These are phyloP conservation scores for Rattus norvegicus DNA, from an alignment of 2,113 vertebrate species.

Conservation along the genomic window GRCr8 NC_086021.1:146878001-146878500, in stretches of 20 bases:
- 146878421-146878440: not conserved
- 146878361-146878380: constrained; percentile 1
- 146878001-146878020: not conserved
- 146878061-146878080: not conserved
- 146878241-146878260: not conserved
- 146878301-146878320: not conserved
- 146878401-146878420: not conserved
- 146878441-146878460: not conserved
- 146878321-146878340: constrained; percentile 8
- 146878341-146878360: not conserved
- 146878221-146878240: not conserved
- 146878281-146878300: not conserved
- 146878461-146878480: not conserved
- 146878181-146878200: not conserved
- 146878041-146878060: not conserved
- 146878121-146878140: not conserved
- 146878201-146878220: constrained; percentile 12
- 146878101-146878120: not conserved
- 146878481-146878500: not conserved
- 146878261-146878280: not conserved
- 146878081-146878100: not conserved
- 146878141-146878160: not conserved
- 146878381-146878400: not conserved
- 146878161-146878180: not conserved
- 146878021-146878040: not conserved